phyloP scores from a whole-genome alignment of 2,888 invertebrate genomes.

The Boloria euphrosyne region DNA sequence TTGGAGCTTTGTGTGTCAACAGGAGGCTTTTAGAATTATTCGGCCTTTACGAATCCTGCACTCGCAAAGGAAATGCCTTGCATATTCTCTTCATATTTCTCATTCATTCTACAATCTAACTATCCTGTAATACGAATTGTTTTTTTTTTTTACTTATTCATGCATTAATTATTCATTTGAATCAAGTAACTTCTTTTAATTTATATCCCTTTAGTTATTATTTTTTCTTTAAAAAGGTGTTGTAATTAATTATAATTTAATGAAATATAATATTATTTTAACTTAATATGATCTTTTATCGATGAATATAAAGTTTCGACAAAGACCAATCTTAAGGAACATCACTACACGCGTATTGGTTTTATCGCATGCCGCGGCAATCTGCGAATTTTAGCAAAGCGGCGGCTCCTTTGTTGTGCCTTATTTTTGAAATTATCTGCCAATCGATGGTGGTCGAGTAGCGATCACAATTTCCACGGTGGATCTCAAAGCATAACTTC shows the following conservation, averaged over 20 bases:
- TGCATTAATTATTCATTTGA: no score
- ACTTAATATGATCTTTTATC: conserved; percentile 16
- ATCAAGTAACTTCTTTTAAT: no score
- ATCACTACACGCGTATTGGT: conserved; percentile 69
- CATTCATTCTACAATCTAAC: conserved; percentile 40
- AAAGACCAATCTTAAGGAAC: conserved; percentile 51
- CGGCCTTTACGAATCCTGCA: conserved; percentile 42
- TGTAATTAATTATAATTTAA: no score
- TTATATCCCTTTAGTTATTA: no score
- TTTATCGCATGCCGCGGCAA: conserved; percentile 77
- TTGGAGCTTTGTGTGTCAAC: conserved; percentile 44
- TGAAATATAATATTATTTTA: no score
- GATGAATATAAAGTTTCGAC: not conserved
- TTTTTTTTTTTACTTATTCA: conserved; percentile 16
- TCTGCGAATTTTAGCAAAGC: conserved; percentile 74
- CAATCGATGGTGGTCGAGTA: conserved; percentile 62
- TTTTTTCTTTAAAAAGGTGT: no score
- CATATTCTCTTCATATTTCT: conserved; percentile 35
- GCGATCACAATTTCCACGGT: conserved; percentile 73
- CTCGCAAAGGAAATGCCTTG: conserved; percentile 40
- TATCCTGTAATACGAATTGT: conserved; percentile 37
- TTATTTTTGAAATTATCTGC: conserved; percentile 72
- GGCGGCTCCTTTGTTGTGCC: conserved; percentile 72
- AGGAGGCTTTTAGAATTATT: conserved; percentile 43
- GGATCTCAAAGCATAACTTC: conserved; percentile 67